phyloP scores from a whole-genome alignment of 35 echinoderm and acorn worm species.

The Holothuria glaberrima region DNA sequence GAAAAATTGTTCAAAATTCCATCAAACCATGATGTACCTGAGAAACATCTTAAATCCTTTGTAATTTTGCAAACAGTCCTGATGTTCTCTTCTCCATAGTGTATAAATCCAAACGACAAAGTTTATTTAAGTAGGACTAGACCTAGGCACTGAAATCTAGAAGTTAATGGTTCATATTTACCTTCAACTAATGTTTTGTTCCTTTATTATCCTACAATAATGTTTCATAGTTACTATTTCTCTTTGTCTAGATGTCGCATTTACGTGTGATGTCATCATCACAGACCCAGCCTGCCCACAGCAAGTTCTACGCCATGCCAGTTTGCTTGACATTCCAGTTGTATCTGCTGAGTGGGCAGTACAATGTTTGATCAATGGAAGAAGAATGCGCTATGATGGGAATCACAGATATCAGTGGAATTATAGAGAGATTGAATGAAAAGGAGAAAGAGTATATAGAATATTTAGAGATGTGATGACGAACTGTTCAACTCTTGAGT shows the following conservation, averaged over 20 bases:
- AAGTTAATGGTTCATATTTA: too few species aligned
- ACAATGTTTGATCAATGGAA: slow-evolving; percentile 88
- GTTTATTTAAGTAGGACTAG: not conserved
- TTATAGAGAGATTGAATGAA: slow-evolving; percentile 37
- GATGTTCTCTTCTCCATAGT: too few species aligned
- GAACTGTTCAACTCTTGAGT: too few species aligned
- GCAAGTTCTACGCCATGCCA: slow-evolving; percentile 58
- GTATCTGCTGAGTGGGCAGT: slow-evolving; percentile 89
- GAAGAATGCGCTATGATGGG: slow-evolving; percentile 45
- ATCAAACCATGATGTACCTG: too few species aligned
- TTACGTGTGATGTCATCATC: slow-evolving; percentile 79
- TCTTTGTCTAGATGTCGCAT: slow-evolving; percentile 54
- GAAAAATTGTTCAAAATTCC: too few species aligned
- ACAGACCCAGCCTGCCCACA: slow-evolving; percentile 84
- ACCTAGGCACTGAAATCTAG: not conserved
- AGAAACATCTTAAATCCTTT: too few species aligned
- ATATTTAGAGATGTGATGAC: too few species aligned
- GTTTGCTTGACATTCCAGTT: slow-evolving; percentile 64
- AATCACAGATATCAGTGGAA: slow-evolving; percentile 74
- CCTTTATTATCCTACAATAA: not conserved
- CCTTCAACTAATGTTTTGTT: too few species aligned
- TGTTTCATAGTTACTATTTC: not conserved
- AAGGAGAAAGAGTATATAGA: too few species aligned
- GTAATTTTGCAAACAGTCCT: too few species aligned
- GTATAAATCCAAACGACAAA: too few species aligned